Evolutionary conservation across 2,113 vertebrate species (phyloP), one percentile per base, ranked within the genome.

Genomic region (Sisor rabdophorus): DNA sequence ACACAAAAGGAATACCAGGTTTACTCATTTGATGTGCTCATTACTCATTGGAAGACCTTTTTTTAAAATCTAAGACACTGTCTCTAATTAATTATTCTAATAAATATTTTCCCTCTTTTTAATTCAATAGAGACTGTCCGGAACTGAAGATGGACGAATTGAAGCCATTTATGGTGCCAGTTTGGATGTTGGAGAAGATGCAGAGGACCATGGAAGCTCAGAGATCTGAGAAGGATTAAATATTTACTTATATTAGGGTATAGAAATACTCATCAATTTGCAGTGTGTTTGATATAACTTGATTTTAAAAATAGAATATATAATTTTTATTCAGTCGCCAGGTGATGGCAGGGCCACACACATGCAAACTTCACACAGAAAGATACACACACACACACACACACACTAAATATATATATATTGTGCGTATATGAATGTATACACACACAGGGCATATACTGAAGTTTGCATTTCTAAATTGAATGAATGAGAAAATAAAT

Each of bases 181-280:
- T 82, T 0, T 98, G 96, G 96, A 98, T 99, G 93, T 92, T 94
- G 0, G 94, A 94, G 83, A 99, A 99, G 91, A 98, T 98, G 96
- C 91, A 93, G 77, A 91, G 90, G 83, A 91, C 94, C 52, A 99
- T 99, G 97, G 95, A 97, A 79, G 89, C 89, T 11, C 92, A 96
- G 76, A 93, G 95, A 61, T 90, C 93, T 1, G 90, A 92, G 12
- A 93, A 90, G 58, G 91, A 92, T 0, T 93, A 89, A 53, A 72
- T 5, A 44, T 71, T 12, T 9, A 0, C 4, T 20, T 20, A 15
- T n/a, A n/a, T n/a, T n/a, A n/a, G n/a, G n/a, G n/a, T n/a, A n/a
- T n/a, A n/a, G n/a, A n/a, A n/a, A n/a, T n/a, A n/a, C n/a, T n/a
- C n/a, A n/a, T n/a, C n/a, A n/a, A n/a, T n/a, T n/a, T n/a, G n/a